Base-by-base conservation (phyloP, 2,888 invertebrate species). In the Marronus borbonicus region DNA sequence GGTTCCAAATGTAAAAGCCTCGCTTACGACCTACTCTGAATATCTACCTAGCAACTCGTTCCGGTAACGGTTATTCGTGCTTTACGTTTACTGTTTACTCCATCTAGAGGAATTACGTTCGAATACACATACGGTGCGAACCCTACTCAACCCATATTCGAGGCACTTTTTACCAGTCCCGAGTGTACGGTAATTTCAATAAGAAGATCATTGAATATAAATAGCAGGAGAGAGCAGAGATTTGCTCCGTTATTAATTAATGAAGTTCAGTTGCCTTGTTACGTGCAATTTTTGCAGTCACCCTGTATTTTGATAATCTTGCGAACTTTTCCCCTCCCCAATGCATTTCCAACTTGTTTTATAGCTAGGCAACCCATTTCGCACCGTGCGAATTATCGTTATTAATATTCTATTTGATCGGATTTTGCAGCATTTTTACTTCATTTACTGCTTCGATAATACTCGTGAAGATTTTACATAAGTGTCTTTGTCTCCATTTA, bases 121-220 rank as follows among this genome's bases (percentile, higher is more conserved):
- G 28, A 20, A 52, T 52, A 28, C 28, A 8, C 28, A 12, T 12
- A 24, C 3, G 20, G 7, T 39, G 36, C 7, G 39, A 39, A 39
- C 39, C 39, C 39, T 10, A 39, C 7, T 39, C 39, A 5, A 39
- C 10, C 10, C 39, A 5, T 10, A 10, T 39, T 36, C 8, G 7
- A 17, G 36, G 7, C 36, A 10, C 10, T 72, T 72, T 72, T 72
- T 72, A 58, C 58, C 10, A 2, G 28, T 36, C 36, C 20, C 55
- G 58, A 39, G 36, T 55, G 58, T 72, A 72, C 58, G 55, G 58
- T 58, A 72, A 72, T 72, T 72, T 72, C 58, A 31, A 58, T 39
- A 58, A 72, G 55, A 70, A 17, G 17, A 17, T 17, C 0, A 17
- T 17, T 17, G 17, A 17, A 17, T 17, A n/a, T n/a, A n/a, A n/a